Evolutionary conservation across 2,113 vertebrate species (phyloP), one percentile per base, ranked within the genome.

Genomic region (Trinectes maculatus): DNA sequence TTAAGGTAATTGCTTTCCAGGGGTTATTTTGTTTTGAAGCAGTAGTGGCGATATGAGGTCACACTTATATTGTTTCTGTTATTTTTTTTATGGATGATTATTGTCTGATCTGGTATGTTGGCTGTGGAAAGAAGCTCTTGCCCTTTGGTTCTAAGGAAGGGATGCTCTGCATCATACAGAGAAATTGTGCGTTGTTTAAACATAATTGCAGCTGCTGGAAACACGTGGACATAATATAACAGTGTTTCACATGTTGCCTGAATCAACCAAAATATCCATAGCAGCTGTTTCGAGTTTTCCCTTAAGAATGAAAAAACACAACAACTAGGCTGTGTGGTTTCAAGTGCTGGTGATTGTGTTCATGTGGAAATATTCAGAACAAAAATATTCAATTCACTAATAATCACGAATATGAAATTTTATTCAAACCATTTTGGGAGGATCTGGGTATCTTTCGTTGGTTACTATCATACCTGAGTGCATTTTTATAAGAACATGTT

Each of bases 21-120:
- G 26, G 28, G 19, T 46, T 34, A 12, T 48, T 63, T 54, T 62
- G 33, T 29, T 22, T 29, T 21, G 12, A 16, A 58, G 63, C 26
- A 29, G n/a, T 5, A 26, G 40, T 6, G 12, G 11, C 22, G 18
- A 18, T 24, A 31, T 28, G 15, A 19, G 2, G 19, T n/a, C 42
- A 19, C 8, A 25, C 16, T 67, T 6, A 51, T 40, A 44, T 44
- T 13, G 16, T 33, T 58, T 40, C 51, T n/a, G n/a, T n/a, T n/a
- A n/a, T n/a, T n/a, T n/a, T n/a, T n/a, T 51, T 39, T 71, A 33
- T 61, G 6, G 4, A 21, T 13, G 39, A 34, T 2, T 56, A 16
- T 15, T 43, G 29, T 7, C 47, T 37, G 61, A 56, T 26, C 55
- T 28, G 39, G 5, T 19, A 39, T 18, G 6, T 26, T 15, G 42